Base-by-base conservation (phyloP, 2,888 invertebrate genomes). In the Cataglyphis livida region DNA sequence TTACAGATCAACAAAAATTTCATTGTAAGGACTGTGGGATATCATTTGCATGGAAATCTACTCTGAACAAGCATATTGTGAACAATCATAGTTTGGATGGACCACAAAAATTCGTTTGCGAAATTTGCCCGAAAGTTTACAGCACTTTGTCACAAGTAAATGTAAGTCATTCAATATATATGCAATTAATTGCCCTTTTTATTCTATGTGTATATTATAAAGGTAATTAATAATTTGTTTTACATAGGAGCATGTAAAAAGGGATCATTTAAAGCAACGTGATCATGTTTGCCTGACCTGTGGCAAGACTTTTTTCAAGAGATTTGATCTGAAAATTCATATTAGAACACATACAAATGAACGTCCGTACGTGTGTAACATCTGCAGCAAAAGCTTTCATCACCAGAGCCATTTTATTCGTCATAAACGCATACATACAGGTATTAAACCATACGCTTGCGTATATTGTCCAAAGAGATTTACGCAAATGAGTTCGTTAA, bases 1-100 rank as follows among this genome's bases (percentile, higher is more conserved):
- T 93, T 79, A 89, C 89, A 3, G 93, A 94, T 65, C 92, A 93
- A 64, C 93, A 94, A 84, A 93, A 92, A 48, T 94, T 94, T 84
- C 91, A 91, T 25, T 95, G 95, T 82, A 91, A 92, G 76, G 90
- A 92, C 51, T 95, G 95, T 81, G 92, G 92, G 2, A 87, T 92
- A 57, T 91, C 92, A 0, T 95, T 94, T 79, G 95, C 95, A 0
- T 95, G 95, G 95, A 94, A 94, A 85, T 94, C 94, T 4, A 95
- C 95, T 0, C 86, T 94, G 32, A 94, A 94, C 65, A 95, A 94
- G 83, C 95, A 95, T 83, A 91, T 94, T 21, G 90, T 92, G 0
- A 92, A 90, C 38, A 90, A 91, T 82, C 94, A 94, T 75, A 89
- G 92, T 59, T 90, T 91, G 1, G 92, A 93, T 59, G 92, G 92